phyloP scores from a whole-genome alignment of 2,797 vertebrate genomes.

The Trematomus bernacchii region DNA sequence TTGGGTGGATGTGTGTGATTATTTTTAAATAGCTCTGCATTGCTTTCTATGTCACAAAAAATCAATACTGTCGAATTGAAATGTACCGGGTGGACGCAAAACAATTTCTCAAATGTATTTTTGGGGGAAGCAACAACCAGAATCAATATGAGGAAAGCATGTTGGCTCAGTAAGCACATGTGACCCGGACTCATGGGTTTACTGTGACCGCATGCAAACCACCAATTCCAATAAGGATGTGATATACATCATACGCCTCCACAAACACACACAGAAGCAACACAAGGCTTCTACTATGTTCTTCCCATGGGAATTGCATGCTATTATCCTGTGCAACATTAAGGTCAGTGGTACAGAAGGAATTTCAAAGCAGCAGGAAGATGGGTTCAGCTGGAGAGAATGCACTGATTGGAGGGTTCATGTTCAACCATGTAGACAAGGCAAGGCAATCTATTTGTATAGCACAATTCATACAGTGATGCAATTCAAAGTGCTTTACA shows the following conservation, averaged over 20 bases:
- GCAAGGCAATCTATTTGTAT: no score
- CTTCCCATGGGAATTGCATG: conserved; percentile 64
- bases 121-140: conserved; percentile 10
- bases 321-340: conserved; percentile 71
- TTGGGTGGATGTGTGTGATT: conserved; percentile 28
- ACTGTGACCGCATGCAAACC: conserved; percentile 29
- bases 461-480: no score
- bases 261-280: conserved; percentile 23
- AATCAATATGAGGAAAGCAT: conserved; percentile 46
- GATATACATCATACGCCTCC: conserved; percentile 23
- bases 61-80: conserved; percentile 47
- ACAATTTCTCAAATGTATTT: conserved; percentile 36
- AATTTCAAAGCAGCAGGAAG: conserved; percentile 59
- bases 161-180: conserved; percentile 8
- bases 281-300: conserved; percentile 42
- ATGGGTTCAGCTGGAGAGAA: conserved; percentile 65
- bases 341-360: conserved; percentile 60
- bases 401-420: conserved; percentile 71
- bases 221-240: conserved; percentile 22
- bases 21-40: conserved; percentile 38
- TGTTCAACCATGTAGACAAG: conserved; percentile 71
- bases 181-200: not conserved
- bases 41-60: conserved; percentile 36
- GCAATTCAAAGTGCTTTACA: no score
- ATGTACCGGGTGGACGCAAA: conserved; percentile 24